Conservation (phyloP, 2,113 vertebrate genomes). For the Sylvicapra grimmia region DNA sequence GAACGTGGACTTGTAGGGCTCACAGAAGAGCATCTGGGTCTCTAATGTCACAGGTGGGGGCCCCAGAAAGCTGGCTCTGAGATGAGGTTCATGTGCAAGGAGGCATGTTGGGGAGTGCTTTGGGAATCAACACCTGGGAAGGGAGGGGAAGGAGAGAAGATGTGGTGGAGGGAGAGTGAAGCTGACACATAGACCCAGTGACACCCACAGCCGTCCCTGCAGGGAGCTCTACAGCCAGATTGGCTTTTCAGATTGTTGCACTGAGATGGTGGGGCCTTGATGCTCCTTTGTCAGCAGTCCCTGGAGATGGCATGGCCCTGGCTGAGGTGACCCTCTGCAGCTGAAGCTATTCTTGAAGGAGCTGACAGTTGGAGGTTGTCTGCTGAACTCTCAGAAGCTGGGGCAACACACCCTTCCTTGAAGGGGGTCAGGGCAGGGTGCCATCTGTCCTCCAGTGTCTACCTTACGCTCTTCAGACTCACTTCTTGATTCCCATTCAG, state of each 20-base stretch:
- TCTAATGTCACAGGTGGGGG: not conserved
- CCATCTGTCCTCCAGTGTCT: not conserved
- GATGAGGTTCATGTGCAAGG: not conserved
- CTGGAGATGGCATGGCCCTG: not conserved
- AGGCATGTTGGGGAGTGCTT: not conserved
- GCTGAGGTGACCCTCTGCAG: not conserved
- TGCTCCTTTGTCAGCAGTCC: not conserved
- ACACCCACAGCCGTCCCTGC: not conserved
- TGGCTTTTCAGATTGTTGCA: not conserved
- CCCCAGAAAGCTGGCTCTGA: not conserved
- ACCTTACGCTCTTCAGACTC: not conserved
- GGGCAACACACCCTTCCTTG: not conserved
- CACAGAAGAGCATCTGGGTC: not conserved
- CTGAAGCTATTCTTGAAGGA: not conserved
- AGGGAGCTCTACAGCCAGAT: not conserved
- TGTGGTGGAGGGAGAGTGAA: not conserved
- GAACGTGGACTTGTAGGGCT: not conserved
- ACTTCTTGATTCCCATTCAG: not conserved
- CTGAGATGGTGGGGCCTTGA: not conserved
- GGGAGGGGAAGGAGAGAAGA: not conserved
- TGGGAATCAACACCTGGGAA: not conserved
- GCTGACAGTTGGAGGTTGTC: not conserved
- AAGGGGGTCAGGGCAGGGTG: not conserved
- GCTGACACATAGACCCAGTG: accelerated
- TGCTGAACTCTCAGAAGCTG: not conserved